Evolutionary conservation across 2,797 vertebrate species (phyloP).

Genomic region (Ctenopoma multispine): DNA sequence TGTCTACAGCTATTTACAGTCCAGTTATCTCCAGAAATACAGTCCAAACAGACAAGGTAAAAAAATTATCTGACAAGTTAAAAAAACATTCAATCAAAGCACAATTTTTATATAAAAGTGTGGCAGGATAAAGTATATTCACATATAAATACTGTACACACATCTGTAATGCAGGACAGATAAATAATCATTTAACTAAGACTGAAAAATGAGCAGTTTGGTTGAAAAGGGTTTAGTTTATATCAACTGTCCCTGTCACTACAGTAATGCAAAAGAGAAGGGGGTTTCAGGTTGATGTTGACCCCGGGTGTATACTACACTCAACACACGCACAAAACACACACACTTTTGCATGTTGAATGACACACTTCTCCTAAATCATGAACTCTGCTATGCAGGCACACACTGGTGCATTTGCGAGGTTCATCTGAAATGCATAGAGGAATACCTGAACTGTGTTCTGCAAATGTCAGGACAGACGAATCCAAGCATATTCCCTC

Average conservation of each 20-base stretch:
- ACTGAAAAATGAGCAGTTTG: slow-evolving; percentile 42
- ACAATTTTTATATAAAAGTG: slow-evolving; percentile 70
- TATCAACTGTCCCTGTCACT: slow-evolving; percentile 47
- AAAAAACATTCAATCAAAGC: slow-evolving; percentile 52
- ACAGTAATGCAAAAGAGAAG: slow-evolving; percentile 34
- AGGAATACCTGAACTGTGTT: slow-evolving; percentile 65
- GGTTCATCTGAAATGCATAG: slow-evolving; percentile 73
- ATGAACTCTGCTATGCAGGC: slow-evolving; percentile 48
- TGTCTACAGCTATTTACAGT: slow-evolving; percentile 60
- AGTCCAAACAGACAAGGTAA: slow-evolving; percentile 44
- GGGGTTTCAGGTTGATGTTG: slow-evolving; percentile 47
- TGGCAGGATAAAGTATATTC: slow-evolving; percentile 68
- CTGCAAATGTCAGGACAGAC: slow-evolving; percentile 56
- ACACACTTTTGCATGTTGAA: slow-evolving; percentile 33
- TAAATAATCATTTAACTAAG: slow-evolving; percentile 56
- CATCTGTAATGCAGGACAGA: slow-evolving; percentile 65
- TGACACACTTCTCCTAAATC: slow-evolving; percentile 36
- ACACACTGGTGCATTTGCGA: slow-evolving; percentile 60
- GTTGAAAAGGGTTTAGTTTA: slow-evolving; percentile 40
- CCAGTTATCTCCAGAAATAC: slow-evolving; percentile 56
- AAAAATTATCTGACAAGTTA: slow-evolving; percentile 31
- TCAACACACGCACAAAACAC: slow-evolving; percentile 31
- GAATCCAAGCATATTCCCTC: slow-evolving; percentile 47
- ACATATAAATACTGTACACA: slow-evolving; percentile 84
- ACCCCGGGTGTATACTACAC: slow-evolving; percentile 30